Evolutionary conservation across 1,140 invertebrate species (phyloP).

Genomic region (Gerris buenoi): DNA sequence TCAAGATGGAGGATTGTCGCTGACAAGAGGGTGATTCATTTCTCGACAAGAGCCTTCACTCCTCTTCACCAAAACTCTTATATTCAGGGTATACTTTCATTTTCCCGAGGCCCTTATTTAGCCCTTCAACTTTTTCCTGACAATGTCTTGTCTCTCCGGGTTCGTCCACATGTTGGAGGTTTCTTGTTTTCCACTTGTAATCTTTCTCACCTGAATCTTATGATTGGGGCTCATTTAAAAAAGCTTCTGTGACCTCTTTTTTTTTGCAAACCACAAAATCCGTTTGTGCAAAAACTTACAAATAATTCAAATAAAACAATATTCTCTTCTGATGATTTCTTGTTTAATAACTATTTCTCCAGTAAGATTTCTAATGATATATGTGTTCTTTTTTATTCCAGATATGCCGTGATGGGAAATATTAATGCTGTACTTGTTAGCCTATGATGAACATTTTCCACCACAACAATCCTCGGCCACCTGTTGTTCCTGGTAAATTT

Average conservation of each 20-base stretch:
- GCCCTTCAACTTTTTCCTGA: neutral
- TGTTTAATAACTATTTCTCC: no score
- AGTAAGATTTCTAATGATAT: no score
- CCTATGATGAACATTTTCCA: slow-evolving; percentile 28
- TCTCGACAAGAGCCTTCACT: neutral
- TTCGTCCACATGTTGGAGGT: no score
- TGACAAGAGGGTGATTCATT: neutral
- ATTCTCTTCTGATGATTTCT: no score
- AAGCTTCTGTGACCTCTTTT: no score
- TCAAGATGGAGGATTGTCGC: neutral
- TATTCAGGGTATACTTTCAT: neutral
- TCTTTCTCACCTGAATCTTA: no score
- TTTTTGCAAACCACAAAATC: no score
- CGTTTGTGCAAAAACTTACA: no score
- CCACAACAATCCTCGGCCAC: slow-evolving; percentile 37
- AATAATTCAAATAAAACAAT: no score
- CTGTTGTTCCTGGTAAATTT: slow-evolving; percentile 27
- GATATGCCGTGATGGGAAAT: neutral
- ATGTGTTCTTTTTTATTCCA: neutral
- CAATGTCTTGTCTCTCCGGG: no score
- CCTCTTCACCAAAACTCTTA: neutral
- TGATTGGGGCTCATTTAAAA: no score
- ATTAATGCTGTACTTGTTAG: slow-evolving; percentile 12
- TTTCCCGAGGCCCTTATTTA: neutral
- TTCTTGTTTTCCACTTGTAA: neutral